A percentile compares a stretch with the other conserved stretches of the same genome.
These are phyloP conservation scores for Acanthacorydalis orientalis DNA, from an alignment of 2,888 invertebrate species.

Conservation along the genomic window DNA sequence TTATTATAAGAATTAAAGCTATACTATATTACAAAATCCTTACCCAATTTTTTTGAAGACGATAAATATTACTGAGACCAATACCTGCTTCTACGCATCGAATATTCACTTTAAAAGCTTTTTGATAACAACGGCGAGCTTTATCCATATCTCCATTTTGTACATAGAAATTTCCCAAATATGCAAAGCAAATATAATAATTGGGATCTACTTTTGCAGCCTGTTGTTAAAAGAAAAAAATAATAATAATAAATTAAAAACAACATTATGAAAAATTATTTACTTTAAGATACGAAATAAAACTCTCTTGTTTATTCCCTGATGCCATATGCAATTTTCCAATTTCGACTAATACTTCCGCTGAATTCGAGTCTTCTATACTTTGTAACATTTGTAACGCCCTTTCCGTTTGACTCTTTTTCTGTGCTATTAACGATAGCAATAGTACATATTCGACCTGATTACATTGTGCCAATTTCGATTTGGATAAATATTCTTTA, in stretches of 20 bases:
- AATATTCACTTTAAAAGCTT: conserved; percentile 58
- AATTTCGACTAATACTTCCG: conserved; percentile 37
- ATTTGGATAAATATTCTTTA: conserved; percentile 19
- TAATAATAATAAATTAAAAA: background rate
- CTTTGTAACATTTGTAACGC: conserved; percentile 33
- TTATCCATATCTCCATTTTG: conserved; percentile 47
- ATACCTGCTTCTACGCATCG: conserved; percentile 48
- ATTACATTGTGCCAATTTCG: conserved; percentile 14
- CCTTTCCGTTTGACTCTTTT: conserved; percentile 32
- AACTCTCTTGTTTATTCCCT: conserved; percentile 38
- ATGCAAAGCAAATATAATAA: conserved; percentile 53
- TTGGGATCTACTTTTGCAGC: conserved; percentile 58
- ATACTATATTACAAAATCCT: conserved; percentile 9
- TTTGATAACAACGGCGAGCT: conserved; percentile 71
- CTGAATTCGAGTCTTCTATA: conserved; percentile 22
- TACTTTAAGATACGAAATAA: conserved; percentile 44
- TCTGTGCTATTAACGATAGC: conserved; percentile 31
- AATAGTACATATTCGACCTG: conserved; percentile 23
- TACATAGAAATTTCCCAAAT: conserved; percentile 60
- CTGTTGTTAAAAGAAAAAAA: conserved; percentile 11
- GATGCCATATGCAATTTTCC: conserved; percentile 43
- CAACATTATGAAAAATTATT: background rate
- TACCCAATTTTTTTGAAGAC: conserved; percentile 46
- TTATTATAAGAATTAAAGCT: background rate
- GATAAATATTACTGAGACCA: conserved; percentile 60